These are phyloP conservation scores for Ornithoptera priamus DNA, from an alignment of 2,888 invertebrate species.

Conservation along the genomic window DNA sequence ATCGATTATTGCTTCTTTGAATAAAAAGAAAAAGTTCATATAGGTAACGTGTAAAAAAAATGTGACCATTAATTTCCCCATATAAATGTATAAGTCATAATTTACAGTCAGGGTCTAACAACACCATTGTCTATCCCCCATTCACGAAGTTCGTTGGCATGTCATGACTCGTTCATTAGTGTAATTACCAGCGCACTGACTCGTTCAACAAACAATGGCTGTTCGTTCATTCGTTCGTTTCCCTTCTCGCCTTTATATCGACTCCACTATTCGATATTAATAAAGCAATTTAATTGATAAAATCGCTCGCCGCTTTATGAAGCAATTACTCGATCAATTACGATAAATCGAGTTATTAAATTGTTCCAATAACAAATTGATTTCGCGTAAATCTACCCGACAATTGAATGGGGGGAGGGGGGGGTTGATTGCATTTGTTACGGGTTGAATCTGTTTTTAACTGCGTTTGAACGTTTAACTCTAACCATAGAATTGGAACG, in stretches of 20 bases:
- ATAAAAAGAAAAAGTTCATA: neutral
- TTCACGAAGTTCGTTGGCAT: conserved; percentile 35
- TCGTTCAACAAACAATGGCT: conserved; percentile 31
- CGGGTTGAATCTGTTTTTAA: neutral
- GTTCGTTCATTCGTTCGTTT: conserved; percentile 27
- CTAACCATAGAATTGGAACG: neutral
- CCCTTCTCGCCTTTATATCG: conserved; percentile 16
- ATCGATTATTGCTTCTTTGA: too few relatives aligned
- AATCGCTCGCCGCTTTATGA: conserved; percentile 25
- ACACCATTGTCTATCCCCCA: conserved; percentile 29
- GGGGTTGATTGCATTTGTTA: conserved; percentile 21
- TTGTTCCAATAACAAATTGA: conserved; percentile 30
- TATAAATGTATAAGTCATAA: conserved; percentile 1
- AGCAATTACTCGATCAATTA: conserved; percentile 28
- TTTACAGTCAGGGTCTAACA: conserved; percentile 21
- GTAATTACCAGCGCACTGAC: conserved; percentile 30
- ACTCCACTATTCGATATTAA: conserved; percentile 27
- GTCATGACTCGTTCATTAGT: conserved; percentile 35
- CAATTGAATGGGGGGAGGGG: conserved; percentile 11
- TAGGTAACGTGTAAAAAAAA: neutral
- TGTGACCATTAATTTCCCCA: neutral
- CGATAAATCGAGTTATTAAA: conserved; percentile 28
- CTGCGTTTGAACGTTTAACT: conserved; percentile 5
- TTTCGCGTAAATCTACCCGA: conserved; percentile 19
- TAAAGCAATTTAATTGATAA: conserved; percentile 30